Evolutionary conservation across 2,888 invertebrate species (phyloP).

Genomic region (Papilio gigon): DNA sequence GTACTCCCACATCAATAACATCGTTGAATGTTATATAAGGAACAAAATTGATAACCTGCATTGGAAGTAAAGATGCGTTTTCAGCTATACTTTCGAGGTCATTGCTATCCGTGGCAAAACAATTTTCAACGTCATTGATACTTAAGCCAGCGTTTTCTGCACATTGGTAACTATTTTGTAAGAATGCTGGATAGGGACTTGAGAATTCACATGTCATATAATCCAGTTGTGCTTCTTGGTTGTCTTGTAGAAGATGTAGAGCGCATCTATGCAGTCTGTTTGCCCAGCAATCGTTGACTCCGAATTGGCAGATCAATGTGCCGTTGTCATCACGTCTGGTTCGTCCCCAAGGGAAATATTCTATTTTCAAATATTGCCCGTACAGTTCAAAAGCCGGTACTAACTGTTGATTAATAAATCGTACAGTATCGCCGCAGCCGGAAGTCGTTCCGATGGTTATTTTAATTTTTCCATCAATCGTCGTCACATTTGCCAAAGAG

Average conservation of each 20-base stretch:
- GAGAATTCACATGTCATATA: slow-evolving; percentile 73
- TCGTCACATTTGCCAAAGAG: slow-evolving; percentile 47
- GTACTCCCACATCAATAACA: slow-evolving; percentile 48
- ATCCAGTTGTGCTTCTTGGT: slow-evolving; percentile 62
- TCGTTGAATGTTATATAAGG: slow-evolving; percentile 69
- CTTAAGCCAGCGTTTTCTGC: slow-evolving; percentile 60
- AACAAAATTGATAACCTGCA: slow-evolving; percentile 59
- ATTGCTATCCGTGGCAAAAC: slow-evolving; percentile 59
- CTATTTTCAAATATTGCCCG: slow-evolving; percentile 62
- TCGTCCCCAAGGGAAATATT: slow-evolving; percentile 76
- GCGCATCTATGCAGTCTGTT: slow-evolving; percentile 73
- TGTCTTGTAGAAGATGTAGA: slow-evolving; percentile 56
- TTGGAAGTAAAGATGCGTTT: slow-evolving; percentile 54
- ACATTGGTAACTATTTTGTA: slow-evolving; percentile 60
- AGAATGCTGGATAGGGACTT: slow-evolving; percentile 54
- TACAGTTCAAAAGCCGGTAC: slow-evolving; percentile 59
- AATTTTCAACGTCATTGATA: slow-evolving; percentile 61
- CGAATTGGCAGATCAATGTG: slow-evolving; percentile 61
- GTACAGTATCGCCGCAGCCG: slow-evolving; percentile 64
- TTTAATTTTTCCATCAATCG: slow-evolving; percentile 66
- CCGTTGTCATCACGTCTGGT: slow-evolving; percentile 55
- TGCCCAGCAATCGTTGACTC: slow-evolving; percentile 67
- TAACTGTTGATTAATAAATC: slow-evolving; percentile 59
- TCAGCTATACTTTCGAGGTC: slow-evolving; percentile 60
- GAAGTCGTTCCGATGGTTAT: slow-evolving; percentile 65